These are phyloP conservation scores for Piprites chloris DNA, from an alignment of 2,113 vertebrate species.

Conservation along the genomic window DNA sequence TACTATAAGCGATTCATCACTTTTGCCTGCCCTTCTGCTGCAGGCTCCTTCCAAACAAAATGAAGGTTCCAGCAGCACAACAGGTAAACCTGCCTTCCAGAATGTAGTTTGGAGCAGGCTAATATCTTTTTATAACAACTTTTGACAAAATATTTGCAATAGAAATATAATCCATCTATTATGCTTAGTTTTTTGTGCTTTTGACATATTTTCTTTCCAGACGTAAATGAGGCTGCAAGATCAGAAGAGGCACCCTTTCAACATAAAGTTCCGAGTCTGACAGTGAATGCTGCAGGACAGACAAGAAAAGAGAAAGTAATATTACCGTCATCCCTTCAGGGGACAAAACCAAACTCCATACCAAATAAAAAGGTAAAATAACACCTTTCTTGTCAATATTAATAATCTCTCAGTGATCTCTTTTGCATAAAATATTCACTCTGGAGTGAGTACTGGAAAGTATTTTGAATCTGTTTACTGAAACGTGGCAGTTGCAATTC, in stretches of 20 bases:
- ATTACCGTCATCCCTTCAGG: constrained; percentile 73
- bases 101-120: not conserved
- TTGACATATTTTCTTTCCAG: constrained; percentile 33
- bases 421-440: not conserved
- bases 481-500: not conserved
- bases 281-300: constrained; percentile 74
- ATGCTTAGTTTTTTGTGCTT: not conserved
- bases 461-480: not conserved
- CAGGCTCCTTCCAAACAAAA: not conserved
- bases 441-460: not conserved
- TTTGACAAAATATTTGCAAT: not conserved
- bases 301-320: constrained; percentile 75
- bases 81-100: constrained; percentile 21
- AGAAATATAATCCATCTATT: not conserved
- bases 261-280: constrained; percentile 46
- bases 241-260: not conserved
- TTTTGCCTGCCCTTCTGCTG: not conserved
- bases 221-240: not conserved
- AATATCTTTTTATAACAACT: not conserved
- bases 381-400: not conserved
- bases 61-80: not conserved
- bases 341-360: constrained; percentile 67
- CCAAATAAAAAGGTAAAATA: constrained; percentile 77
- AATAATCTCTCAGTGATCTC: not conserved
- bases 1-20: not conserved